phyloP scores from a whole-genome alignment of 2,888 invertebrate genomes.

The Erannis defoliaria region DNA sequence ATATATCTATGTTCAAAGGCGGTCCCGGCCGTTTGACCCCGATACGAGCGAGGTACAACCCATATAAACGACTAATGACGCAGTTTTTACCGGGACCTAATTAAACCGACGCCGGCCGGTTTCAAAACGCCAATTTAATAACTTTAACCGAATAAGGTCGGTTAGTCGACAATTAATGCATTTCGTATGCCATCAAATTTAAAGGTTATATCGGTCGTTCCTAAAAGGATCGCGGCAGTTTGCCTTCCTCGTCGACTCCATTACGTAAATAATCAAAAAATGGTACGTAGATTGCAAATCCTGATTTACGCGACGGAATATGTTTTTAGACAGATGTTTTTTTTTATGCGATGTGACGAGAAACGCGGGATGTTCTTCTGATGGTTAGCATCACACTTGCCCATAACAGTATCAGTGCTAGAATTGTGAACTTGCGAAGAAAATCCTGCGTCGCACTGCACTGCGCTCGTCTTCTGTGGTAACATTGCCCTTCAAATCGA shows the following conservation, averaged over 20 bases:
- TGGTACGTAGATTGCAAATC: neutral
- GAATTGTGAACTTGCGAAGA: too few species aligned
- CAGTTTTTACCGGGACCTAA: constrained; percentile 62
- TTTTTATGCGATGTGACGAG: too few species aligned
- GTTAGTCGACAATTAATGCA: constrained; percentile 10
- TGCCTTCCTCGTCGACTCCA: neutral
- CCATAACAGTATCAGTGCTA: too few species aligned
- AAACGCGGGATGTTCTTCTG: too few species aligned
- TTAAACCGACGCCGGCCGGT: constrained; percentile 57
- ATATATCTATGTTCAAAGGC: constrained; percentile 42
- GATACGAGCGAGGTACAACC: too few species aligned
- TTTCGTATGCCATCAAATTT: neutral
- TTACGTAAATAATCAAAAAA: constrained; percentile 13
- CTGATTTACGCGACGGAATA: constrained; percentile 14
- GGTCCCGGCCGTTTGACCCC: constrained; percentile 61
- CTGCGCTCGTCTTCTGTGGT: too few species aligned
- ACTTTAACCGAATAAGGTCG: constrained; percentile 32
- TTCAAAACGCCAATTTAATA: constrained; percentile 38
- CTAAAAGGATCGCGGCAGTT: constrained; percentile 3
- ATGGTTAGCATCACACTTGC: too few species aligned
- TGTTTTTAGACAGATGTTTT: too few species aligned
- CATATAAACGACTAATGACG: constrained; percentile 66
- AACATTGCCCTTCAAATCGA: too few species aligned
- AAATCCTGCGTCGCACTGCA: too few species aligned
- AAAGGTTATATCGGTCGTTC: constrained; percentile 9